Base-by-base conservation (phyloP, 2,888 invertebrate species). In the Ephialtes manifestator region DNA sequence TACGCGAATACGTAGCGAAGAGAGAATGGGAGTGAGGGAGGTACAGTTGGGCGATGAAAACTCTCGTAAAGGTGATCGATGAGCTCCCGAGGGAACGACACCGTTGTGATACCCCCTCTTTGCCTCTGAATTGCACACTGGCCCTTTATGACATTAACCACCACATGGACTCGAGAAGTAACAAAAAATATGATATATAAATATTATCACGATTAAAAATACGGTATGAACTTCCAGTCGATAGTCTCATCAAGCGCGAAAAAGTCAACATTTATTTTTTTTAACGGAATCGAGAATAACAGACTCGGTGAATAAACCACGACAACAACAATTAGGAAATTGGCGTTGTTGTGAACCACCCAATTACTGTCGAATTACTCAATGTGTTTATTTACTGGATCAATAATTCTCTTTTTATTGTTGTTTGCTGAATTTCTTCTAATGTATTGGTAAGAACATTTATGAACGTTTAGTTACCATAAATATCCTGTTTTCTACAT, bases 61-160 rank as follows among this genome's bases (percentile, higher is more conserved):
- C 85, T 88, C 87, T 88, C 87, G 77, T 86, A 85, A 87, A 88
- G 83, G 86, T 87, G 88, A 88, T 88, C 86, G 89, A 90, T 88
- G 87, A 88, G 85, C 85, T 88, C 88, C 84, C 87, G 70, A 83
- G 87, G 81, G 84, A 84, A 80, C 60, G 53, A 71, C 76, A 63
- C 70, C 53, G 60, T 75, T 79, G 55, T 67, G 84, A 85, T 76
- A 81, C 78, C 67, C 35, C n/a, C 75, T 71, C 51, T 51, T 31
- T 63, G n/a, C 72, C 60, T 58, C 55, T 39, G 48, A 71, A 46
- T 65, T 78, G 58, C 63, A 55, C 78, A 75, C 65, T 24, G 60
- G 65, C n/a, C 46, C 58, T 68, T 65, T 68, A 46, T 58, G 70
- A 75, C 74, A 79, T 68, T 48, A 79, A 75, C 75, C 24, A 46